Evolutionary conservation across 2,797 vertebrate genomes (phyloP).

Genomic region (Danio aesculapii): DNA sequence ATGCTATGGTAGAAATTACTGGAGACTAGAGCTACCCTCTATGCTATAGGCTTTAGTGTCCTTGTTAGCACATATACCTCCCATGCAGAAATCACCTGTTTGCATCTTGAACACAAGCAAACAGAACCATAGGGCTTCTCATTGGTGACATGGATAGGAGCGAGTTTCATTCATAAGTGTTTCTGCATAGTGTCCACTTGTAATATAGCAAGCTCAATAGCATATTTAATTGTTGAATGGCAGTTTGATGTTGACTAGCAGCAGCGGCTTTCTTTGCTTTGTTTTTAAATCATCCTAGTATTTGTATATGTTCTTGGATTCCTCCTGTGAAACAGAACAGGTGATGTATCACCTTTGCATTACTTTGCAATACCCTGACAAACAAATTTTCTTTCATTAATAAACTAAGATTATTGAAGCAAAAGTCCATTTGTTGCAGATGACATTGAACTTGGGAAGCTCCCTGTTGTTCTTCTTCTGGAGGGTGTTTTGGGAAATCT

Average conservation of each 20-base stretch:
- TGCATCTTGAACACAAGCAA: no score
- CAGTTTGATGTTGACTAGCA: background rate
- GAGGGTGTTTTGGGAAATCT: slow-evolving; percentile 27
- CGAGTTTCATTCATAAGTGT: background rate
- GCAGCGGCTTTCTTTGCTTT: no score
- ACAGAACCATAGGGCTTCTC: no score
- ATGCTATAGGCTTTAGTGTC: no score
- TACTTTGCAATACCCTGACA: background rate
- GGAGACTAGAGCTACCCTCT: no score
- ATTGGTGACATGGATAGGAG: background rate
- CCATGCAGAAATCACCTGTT: no score
- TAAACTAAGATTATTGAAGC: background rate
- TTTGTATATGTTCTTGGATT: background rate
- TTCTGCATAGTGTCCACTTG: background rate
- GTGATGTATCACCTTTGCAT: background rate
- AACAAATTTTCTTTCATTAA: background rate
- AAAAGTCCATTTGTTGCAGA: background rate
- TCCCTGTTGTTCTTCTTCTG: background rate
- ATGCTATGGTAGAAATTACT: no score
- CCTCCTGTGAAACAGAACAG: no score
- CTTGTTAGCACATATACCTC: no score
- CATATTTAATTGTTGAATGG: background rate
- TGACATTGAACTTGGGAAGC: background rate
- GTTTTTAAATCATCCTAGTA: background rate
- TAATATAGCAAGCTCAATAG: background rate